Evolutionary conservation across 2,113 vertebrate genomes (phyloP).

Genomic region (Istiophorus platypterus): DNA sequence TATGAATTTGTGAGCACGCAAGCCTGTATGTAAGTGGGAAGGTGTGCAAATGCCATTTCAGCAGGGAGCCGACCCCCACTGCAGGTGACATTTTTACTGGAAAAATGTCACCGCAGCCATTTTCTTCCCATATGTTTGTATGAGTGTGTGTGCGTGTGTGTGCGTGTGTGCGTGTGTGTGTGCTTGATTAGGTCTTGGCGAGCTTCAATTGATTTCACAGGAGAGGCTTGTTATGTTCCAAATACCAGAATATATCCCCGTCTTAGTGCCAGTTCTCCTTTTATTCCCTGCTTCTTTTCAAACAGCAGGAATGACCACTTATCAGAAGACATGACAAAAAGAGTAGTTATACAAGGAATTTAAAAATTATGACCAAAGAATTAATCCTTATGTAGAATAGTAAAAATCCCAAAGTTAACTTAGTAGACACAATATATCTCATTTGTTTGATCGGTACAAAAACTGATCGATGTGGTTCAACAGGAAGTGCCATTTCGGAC

Average conservation of each 20-base stretch:
- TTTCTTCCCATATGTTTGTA: slow-evolving; percentile 63
- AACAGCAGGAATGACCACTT: not conserved
- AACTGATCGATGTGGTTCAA: not conserved
- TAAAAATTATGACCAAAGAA: not conserved
- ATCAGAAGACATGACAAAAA: not conserved
- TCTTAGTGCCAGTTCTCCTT: slow-evolving; percentile 2
- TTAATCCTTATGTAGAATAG: not conserved
- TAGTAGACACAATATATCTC: not conserved
- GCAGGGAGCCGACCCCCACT: slow-evolving; percentile 64
- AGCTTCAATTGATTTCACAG: slow-evolving; percentile 55
- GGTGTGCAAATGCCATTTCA: slow-evolving; percentile 80
- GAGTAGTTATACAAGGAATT: slow-evolving; percentile 4
- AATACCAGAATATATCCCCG: slow-evolving; percentile 36
- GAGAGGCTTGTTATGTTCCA: slow-evolving; percentile 36
- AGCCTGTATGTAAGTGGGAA: slow-evolving; percentile 36
- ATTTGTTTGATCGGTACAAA: not conserved
- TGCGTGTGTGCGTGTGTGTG: slow-evolving; percentile 10
- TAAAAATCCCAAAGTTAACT: not conserved
- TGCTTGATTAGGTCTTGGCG: slow-evolving; percentile 53
- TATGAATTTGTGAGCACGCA: slow-evolving; percentile 64
- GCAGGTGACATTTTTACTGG: slow-evolving; percentile 81
- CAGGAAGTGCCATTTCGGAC: too few species aligned
- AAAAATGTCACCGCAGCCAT: slow-evolving; percentile 80
- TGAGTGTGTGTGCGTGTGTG: slow-evolving; percentile 18
- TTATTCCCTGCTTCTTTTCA: slow-evolving; percentile 11